These are phyloP conservation scores for Spisula subtruncata DNA, from an alignment of 2,888 invertebrate genomes.

Conservation along the genomic window DNA sequence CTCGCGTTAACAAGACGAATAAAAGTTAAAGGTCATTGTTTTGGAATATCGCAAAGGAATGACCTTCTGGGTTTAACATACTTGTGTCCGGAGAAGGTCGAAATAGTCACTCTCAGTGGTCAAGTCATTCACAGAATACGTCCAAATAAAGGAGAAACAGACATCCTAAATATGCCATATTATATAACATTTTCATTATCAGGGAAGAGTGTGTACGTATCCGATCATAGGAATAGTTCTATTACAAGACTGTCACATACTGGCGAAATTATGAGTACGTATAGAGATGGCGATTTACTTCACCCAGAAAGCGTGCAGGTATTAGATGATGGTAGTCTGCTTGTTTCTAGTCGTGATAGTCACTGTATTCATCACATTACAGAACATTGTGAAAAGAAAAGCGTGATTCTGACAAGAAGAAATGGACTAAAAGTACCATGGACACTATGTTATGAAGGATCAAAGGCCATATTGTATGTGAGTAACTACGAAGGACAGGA, in stretches of 20 bases:
- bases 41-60: conserved; percentile 31
- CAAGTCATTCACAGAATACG: conserved; percentile 28
- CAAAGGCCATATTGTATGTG: conserved; percentile 2
- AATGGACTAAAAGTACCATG: conserved; percentile 28
- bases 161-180: conserved; percentile 19
- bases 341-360: conserved; percentile 28
- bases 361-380: conserved; percentile 34
- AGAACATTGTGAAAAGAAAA: background rate
- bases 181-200: conserved; percentile 28
- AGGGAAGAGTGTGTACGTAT: conserved; percentile 35
- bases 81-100: conserved; percentile 39
- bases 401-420: background rate
- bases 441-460: background rate
- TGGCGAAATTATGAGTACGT: background rate
- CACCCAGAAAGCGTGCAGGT: conserved; percentile 30
- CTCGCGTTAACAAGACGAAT: conserved; percentile 25
- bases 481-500: conserved; percentile 28
- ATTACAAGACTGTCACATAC: background rate
- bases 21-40: conserved; percentile 39
- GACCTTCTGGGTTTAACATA: conserved; percentile 9
- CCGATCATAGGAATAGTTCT: conserved; percentile 23
- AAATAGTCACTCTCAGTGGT: conserved; percentile 11
- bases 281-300: conserved; percentile 28
- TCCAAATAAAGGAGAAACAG: background rate
- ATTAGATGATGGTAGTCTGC: background rate